These are phyloP conservation scores for Mythimna loreyi DNA, from an alignment of 2,888 invertebrate genomes.

Conservation along the genomic window DNA sequence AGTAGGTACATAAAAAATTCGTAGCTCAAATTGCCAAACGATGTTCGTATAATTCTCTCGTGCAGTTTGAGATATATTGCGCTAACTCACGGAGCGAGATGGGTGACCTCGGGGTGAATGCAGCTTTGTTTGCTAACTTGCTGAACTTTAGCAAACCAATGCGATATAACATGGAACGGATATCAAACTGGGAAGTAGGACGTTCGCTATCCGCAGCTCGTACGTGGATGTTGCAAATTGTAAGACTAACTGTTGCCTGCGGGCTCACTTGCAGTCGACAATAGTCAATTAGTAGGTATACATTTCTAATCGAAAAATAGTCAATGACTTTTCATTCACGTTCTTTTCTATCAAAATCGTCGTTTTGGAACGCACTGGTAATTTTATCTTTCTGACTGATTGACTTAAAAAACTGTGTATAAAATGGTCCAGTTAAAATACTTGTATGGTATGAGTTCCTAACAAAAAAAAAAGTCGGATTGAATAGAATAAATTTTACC, in stretches of 20 bases:
- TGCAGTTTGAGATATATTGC: conserved; percentile 25
- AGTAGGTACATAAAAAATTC: conserved; percentile 3
- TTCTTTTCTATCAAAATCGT: neutral
- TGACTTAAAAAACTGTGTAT: too few relatives aligned
- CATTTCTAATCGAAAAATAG: neutral
- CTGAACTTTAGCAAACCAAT: conserved; percentile 36
- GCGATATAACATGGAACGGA: conserved; percentile 47
- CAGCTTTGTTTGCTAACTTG: conserved; percentile 27
- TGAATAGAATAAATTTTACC: too few relatives aligned
- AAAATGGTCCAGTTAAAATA: too few relatives aligned
- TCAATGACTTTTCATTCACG: neutral
- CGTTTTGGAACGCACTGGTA: neutral
- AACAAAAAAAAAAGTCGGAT: too few relatives aligned
- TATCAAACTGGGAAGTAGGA: conserved; percentile 42
- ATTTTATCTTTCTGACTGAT: neutral
- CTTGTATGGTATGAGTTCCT: too few relatives aligned
- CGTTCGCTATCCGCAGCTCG: conserved; percentile 20
- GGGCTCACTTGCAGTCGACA: neutral
- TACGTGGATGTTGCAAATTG: conserved; percentile 18
- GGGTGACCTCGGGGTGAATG: conserved; percentile 29
- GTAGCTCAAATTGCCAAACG: neutral
- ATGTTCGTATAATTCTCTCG: conserved; percentile 17
- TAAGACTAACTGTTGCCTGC: neutral
- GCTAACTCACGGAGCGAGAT: conserved; percentile 21
- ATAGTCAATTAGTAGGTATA: too few relatives aligned